Percentiles rank a stretch among this genome's conserved stretches.
phyloP scores from a whole-genome alignment of 1,140 invertebrate genomes.

The Lamellibrachia luymesi region DNA sequence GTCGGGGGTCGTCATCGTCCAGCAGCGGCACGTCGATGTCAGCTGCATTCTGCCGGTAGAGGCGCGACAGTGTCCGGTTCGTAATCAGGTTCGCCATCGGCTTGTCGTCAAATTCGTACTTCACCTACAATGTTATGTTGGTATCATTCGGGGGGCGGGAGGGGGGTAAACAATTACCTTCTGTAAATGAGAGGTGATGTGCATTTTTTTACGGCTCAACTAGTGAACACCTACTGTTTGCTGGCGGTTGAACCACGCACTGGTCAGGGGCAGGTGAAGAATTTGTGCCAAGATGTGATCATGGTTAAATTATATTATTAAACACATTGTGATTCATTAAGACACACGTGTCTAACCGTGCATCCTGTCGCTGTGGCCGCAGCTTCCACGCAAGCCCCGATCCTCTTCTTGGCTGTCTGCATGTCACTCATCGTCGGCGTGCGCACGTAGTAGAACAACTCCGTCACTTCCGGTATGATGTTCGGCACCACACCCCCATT shows the following conservation, averaged over 20 bases:
- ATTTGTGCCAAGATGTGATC: too few relatives aligned
- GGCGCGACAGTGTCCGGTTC: neutral
- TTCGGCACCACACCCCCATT: constrained; percentile 53
- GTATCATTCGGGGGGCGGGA: neutral
- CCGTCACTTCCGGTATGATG: constrained; percentile 52
- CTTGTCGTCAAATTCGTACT: neutral
- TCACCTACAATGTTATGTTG: neutral
- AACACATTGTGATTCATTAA: too few relatives aligned
- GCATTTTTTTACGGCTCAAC: too few relatives aligned
- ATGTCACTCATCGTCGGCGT: constrained; percentile 44
- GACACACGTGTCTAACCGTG: neutral
- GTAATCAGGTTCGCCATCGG: neutral
- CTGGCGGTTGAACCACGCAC: too few relatives aligned
- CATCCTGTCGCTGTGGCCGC: constrained; percentile 39
- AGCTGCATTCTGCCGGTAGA: neutral
- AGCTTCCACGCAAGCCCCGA: constrained; percentile 43
- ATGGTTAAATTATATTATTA: too few relatives aligned
- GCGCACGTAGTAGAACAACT: constrained; percentile 45
- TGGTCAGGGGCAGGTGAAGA: neutral
- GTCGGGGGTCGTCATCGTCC: neutral
- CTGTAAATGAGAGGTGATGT: constrained; percentile 24
- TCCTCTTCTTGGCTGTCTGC: constrained; percentile 38
- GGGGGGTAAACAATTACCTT: neutral
- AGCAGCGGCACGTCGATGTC: neutral
- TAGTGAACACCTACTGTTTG: too few relatives aligned